Conservation (phyloP, 2,888 invertebrate genomes). For the Liodrosophila aerea region DNA sequence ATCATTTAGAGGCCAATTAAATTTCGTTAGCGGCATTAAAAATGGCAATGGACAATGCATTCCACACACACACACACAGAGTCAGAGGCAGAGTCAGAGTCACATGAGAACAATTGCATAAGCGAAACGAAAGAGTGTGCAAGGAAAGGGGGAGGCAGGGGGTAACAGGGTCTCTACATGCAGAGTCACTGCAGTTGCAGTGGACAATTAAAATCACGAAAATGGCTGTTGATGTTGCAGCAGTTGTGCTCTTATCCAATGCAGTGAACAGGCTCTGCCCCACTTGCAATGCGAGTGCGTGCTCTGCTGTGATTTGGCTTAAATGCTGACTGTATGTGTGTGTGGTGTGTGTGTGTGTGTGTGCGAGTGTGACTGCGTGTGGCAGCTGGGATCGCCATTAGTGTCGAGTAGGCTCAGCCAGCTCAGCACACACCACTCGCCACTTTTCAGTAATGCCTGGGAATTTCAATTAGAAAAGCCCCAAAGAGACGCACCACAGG, state of each 20-base stretch:
- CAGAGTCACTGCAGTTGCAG: constrained; percentile 23
- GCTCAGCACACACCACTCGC: neutral
- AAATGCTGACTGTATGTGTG: constrained; percentile 46
- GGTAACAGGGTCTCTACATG: neutral
- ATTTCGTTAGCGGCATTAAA: constrained; percentile 76
- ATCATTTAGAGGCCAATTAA: constrained; percentile 78
- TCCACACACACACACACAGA: constrained; percentile 28
- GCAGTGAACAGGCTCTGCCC: neutral
- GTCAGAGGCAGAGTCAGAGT: constrained; percentile 21
- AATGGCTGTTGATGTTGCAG: constrained; percentile 64
- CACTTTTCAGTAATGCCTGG: constrained; percentile 54
- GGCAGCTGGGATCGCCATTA: constrained; percentile 70
- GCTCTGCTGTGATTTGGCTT: constrained; percentile 68
- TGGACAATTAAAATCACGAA: constrained; percentile 73
- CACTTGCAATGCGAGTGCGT: constrained; percentile 59
- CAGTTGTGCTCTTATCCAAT: constrained; percentile 28
- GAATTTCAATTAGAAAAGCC: constrained; percentile 74
- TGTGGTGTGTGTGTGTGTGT: constrained; percentile 1
- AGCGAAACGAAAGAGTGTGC: constrained; percentile 19
- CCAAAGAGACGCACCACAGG: constrained; percentile 37
- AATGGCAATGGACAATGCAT: constrained; percentile 46
- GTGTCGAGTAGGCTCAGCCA: constrained; percentile 34
- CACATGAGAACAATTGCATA: constrained; percentile 75
- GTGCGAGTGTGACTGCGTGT: constrained; percentile 17
- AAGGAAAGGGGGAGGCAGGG: neutral